Base-by-base conservation (phyloP, 2,888 invertebrate genomes). In the Mesorhabditis spiculigera region DNA sequence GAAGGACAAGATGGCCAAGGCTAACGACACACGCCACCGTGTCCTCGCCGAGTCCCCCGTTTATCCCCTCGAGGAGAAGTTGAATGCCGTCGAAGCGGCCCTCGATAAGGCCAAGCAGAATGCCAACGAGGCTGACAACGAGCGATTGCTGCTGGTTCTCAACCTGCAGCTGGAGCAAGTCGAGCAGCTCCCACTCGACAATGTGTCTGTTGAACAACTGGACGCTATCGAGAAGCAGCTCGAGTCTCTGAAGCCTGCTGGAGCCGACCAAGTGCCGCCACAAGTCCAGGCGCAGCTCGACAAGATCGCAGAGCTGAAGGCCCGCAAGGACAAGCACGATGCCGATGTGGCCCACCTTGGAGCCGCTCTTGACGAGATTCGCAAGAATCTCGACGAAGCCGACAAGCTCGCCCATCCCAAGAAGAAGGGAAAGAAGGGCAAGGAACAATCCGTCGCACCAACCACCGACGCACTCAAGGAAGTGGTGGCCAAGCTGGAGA, bases 361-460 rank as follows among this genome's bases (percentile, higher is more conserved):
- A 63, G 72, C 72, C 41, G 65, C 77, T 10, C 58, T 50, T n/a
- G 58, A 10, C 63, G 66, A 71, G 41, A 70, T 73, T 50, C 70
- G 71, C 69, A 71, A 73, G 43, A 63, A 69, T 6, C 68, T 63
- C 41, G 71, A 75, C 50, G 71, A 73, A 13, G 74, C 73, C 70
- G 71, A 74, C 42, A 73, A 74, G 65, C 61, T 76, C 16, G 67
- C 45, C 16, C 67, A 50, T 28, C 62, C 65, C 41, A 64, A 71
- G 43, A 74, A 74, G 73, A 76, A 76, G 72, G 71, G 74, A 68
- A 72, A 71, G 72, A 75, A 75, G 71, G 71, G 43, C 65, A 63
- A 69, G 68, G 68, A 64, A 67, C 61, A 65, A 16, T 5, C 41
- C 13, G 41, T 69, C 42, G 61, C 63, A 43, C 66, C 66, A 41